Base-by-base conservation (phyloP, 2,888 invertebrate genomes). In the Agrochola circellaris region DNA sequence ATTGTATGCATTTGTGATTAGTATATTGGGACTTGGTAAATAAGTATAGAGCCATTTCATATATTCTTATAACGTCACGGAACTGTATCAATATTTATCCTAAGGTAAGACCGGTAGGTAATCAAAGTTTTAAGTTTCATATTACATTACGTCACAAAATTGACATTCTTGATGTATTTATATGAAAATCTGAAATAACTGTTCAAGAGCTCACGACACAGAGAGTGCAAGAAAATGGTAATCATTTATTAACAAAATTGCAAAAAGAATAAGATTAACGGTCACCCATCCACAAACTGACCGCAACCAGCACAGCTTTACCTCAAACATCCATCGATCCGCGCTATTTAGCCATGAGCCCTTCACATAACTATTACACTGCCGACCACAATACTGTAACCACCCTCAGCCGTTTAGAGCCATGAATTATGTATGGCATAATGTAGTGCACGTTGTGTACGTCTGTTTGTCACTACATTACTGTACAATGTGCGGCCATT, bases 361-460 rank as follows among this genome's bases (percentile, higher is more conserved):
- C 56, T 70, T 42, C 83, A 83, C 56, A 67, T 83, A 70, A 71
- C 83, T 82, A 75, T 84, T 73, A 75, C 86, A 73, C 45, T 79
- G 34, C 34, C 61, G 51, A 23, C 72, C 74, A 79, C 67, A 73
- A 62, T 76, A 72, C 42, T 66, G 26, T 51, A 64, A 42, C 62
- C 74, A 67, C 83, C 83, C 86, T 74, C 65, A 70, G 66, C 75
- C 73, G 82, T 79, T 84, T 70, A 79, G 65, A 67, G 13, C 54
- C 88, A 92, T 94, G 91, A 91, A 93, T 94, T 89, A 93, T 93
- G 87, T 88, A 93, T 84, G 81, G 84, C 88, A 86, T 92, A 91
- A 91, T 92, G 88, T 75, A 81, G 77, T 81, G 73, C 76, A 76
- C 85, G 78, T 38, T 77, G 73, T 68, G 85, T 87, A 86, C 89